Evolutionary conservation across 1,140 invertebrate genomes (phyloP), one percentile per base, ranked within the genome.

Genomic region (Euura lappo): DNA sequence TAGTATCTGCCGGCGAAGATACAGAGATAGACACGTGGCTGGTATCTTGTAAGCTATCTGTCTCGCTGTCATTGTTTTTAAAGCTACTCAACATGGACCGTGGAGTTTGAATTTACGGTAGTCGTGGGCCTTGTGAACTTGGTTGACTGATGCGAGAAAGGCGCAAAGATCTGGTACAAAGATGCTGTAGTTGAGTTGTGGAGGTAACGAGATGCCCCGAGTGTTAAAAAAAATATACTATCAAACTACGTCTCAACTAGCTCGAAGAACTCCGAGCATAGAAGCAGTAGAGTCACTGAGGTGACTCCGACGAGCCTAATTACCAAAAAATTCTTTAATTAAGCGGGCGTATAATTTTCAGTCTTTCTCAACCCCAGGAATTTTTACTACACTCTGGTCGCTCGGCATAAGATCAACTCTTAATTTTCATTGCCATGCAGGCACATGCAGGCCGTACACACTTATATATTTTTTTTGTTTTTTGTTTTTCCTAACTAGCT

Each of bases 261-360:
- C 28, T 28, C 28, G 28, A 28, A 28, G 28, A 28, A 28, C 28
- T 28, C 28, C 0, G 10, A 60, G 51, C 51, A 28, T 28, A 28
- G 28, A 28, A 28, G 28, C 28, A 28, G 28, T 28, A 28, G 1
- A 28, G 28, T 28, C 28, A 28, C 28, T 28, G 28, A 28, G 28
- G 51, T 60, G 51, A 60, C 51, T 11, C 28, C 8, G 51, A 10
- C 71, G 45, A 8, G 13, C 3, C 72, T 79, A 78, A 79, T 79
- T 79, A 78, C 77, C 73, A 65, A 79, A 79, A 79, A 79, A 79
- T 79, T 72, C 66, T 5, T 68, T 68, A 68, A 68, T 68, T 68
- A 68, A 68, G 3, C 66, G 44, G 8, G 28, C 66, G 28, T 44
- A 42, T 68, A 10, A 64, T 28, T 28, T 28, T 28, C 28, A 28